Evolutionary conservation across 2,113 vertebrate genomes (phyloP).

Genomic region (Phyllostomus hastatus): DNA sequence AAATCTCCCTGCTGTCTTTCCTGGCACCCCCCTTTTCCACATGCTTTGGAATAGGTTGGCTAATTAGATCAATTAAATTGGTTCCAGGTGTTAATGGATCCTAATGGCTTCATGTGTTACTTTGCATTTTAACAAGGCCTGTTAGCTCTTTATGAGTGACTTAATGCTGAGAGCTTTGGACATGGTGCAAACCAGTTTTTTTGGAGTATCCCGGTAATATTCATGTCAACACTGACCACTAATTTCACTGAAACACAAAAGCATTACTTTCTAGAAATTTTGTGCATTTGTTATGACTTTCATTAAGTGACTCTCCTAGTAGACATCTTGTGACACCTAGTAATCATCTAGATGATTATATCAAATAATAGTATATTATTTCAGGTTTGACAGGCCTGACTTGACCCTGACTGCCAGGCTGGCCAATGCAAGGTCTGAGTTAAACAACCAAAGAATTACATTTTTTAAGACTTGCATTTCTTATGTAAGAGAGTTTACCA

Average conservation of each 20-base stretch:
- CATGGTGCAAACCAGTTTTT: background rate
- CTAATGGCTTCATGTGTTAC: background rate
- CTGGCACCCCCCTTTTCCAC: background rate
- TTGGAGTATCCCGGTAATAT: background rate
- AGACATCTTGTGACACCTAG: background rate
- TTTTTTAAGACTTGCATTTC: background rate
- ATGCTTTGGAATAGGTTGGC: background rate
- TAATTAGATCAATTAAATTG: background rate
- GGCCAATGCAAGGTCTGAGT: background rate
- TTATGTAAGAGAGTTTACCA: background rate
- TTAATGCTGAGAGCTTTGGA: background rate
- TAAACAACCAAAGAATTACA: background rate
- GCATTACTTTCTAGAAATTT: background rate
- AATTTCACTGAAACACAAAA: background rate
- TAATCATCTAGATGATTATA: background rate
- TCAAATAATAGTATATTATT: background rate
- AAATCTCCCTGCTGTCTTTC: background rate
- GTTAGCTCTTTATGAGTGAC: background rate
- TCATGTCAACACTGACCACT: background rate
- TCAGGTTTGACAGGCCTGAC: background rate
- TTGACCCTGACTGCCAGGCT: background rate
- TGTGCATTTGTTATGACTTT: background rate
- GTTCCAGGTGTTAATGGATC: background rate
- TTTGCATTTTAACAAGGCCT: background rate
- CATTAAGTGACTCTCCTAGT: background rate